Percentiles rank a stretch among this genome's conserved stretches.
Conservation (phyloP, 2,888 invertebrate species). For the Nasonovia ribisnigri region DNA sequence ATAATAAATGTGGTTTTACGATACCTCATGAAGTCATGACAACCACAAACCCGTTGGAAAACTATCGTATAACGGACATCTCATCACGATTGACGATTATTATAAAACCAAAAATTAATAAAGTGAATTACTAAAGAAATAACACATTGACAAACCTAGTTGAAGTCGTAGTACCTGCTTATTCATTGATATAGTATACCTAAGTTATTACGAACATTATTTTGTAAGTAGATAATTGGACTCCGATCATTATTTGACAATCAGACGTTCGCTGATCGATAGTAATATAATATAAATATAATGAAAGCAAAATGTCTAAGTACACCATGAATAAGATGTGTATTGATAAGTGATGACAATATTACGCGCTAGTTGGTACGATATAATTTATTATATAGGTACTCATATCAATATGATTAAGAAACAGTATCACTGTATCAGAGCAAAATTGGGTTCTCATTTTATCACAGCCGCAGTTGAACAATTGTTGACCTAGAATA, state of each 20-base stretch:
- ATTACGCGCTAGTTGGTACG: not conserved
- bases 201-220: not conserved
- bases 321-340: not conserved
- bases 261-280: not conserved
- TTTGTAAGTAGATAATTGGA: not conserved
- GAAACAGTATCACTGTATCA: slow-evolving; percentile 11
- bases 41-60: slow-evolving; percentile 23
- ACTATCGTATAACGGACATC: slow-evolving; percentile 29
- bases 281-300: not conserved
- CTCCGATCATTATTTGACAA: not conserved
- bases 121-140: not conserved
- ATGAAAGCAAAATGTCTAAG: slow-evolving; percentile 28
- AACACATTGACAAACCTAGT: not conserved
- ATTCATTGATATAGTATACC: not conserved
- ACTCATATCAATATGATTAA: not conserved
- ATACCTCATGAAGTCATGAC: not conserved
- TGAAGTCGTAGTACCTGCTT: not conserved
- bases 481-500: slow-evolving; percentile 41
- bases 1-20: not conserved
- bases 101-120: slow-evolving; percentile 23
- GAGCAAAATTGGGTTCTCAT: slow-evolving; percentile 31
- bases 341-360: not conserved
- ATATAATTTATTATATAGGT: not conserved
- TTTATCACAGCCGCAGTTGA: slow-evolving; percentile 2
- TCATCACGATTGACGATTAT: not conserved